These are phyloP conservation scores for Lasioglossum lativentre DNA, from an alignment of 2,888 invertebrate genomes.

Conservation along the genomic window DNA sequence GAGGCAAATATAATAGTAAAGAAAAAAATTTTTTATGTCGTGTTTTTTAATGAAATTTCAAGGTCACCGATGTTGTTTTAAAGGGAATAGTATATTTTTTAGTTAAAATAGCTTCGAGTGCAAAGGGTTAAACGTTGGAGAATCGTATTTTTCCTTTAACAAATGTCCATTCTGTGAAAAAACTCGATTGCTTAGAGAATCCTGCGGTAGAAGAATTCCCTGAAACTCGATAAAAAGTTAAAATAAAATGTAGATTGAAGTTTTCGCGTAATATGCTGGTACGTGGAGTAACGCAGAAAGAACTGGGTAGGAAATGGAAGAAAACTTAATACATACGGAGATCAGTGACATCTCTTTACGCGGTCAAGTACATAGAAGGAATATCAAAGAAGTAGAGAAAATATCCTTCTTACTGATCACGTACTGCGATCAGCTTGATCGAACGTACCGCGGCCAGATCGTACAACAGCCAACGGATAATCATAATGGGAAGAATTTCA, in stretches of 20 bases:
- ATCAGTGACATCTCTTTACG: slow-evolving; percentile 58
- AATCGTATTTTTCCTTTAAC: too few relatives aligned
- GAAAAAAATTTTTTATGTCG: too few relatives aligned
- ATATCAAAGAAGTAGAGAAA: slow-evolving; percentile 56
- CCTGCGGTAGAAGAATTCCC: neutral
- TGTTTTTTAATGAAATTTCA: too few relatives aligned
- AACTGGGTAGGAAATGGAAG: slow-evolving; percentile 30
- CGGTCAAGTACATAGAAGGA: slow-evolving; percentile 64
- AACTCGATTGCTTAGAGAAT: too few relatives aligned
- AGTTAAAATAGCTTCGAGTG: too few relatives aligned
- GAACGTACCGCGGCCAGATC: slow-evolving; percentile 65
- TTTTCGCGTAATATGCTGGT: neutral
- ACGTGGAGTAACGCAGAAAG: neutral
- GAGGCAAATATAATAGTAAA: too few relatives aligned
- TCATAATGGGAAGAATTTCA: slow-evolving; percentile 73
- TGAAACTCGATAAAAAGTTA: neutral
- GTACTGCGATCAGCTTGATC: slow-evolving; percentile 68
- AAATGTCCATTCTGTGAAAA: too few relatives aligned
- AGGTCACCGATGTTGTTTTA: too few relatives aligned
- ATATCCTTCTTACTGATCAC: slow-evolving; percentile 64
- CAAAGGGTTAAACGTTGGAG: too few relatives aligned
- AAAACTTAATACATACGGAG: slow-evolving; percentile 7
- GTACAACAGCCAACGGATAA: slow-evolving; percentile 63
- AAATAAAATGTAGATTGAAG: neutral
- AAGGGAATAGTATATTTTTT: too few relatives aligned